These are phyloP conservation scores for Notechis scutatus DNA, from an alignment of 2,113 vertebrate species.

Conservation along the genomic window DNA sequence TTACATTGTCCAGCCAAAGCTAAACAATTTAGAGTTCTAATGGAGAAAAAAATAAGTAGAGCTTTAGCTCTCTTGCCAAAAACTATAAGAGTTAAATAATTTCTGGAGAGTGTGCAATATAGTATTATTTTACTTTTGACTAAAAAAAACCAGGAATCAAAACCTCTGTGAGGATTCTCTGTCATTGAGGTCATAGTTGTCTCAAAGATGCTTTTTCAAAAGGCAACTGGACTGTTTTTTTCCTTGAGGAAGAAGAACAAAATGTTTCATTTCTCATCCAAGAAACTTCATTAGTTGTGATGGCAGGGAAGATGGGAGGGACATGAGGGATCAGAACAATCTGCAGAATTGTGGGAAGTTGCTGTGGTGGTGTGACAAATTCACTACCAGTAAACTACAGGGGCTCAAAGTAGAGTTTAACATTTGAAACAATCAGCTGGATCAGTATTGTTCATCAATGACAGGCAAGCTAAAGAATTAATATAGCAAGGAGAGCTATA, in stretches of 20 bases:
- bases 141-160: neutral
- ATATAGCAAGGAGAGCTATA: neutral
- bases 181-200: too few species aligned
- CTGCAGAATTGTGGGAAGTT: neutral
- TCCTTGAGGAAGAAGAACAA: too few species aligned
- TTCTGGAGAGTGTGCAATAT: neutral
- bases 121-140: neutral
- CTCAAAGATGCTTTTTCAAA: too few species aligned
- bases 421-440: neutral
- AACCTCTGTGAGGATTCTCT: neutral
- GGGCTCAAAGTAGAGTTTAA: neutral
- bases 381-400: neutral
- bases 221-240: too few species aligned
- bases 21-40: neutral
- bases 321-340: neutral
- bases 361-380: neutral
- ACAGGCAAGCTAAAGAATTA: neutral
- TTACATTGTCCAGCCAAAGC: neutral
- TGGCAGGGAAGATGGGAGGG: too few species aligned
- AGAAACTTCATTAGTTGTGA: too few species aligned
- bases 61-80: neutral
- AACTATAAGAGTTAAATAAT: neutral
- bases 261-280: too few species aligned
- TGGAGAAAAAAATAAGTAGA: neutral
- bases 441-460: neutral